Conservation (phyloP, 2,888 invertebrate species). For the Ochropleura plecta region DNA sequence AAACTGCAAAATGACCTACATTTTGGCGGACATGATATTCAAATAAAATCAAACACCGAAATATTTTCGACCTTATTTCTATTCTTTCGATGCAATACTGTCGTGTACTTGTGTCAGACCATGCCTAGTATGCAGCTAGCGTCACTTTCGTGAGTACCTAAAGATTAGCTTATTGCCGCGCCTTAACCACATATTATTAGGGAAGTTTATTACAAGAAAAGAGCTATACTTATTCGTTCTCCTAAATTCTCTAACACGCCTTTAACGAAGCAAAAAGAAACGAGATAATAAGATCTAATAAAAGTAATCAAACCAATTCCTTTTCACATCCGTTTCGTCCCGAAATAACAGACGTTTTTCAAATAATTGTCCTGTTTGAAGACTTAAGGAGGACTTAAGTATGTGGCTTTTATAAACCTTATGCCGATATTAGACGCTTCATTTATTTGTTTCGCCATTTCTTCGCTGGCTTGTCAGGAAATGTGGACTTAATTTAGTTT, state of each 20-base stretch:
- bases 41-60: no score
- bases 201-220: not conserved
- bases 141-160: no score
- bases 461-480: not conserved
- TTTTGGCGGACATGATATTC: no score
- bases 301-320: constrained; percentile 37
- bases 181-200: no score
- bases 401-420: constrained; percentile 6
- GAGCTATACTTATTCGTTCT: not conserved
- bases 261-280: not conserved
- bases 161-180: no score
- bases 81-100: no score
- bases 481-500: not conserved
- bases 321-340: constrained; percentile 12
- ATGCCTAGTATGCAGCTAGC: no score
- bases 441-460: not conserved
- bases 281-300: constrained; percentile 34
- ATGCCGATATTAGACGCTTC: not conserved
- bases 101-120: no score
- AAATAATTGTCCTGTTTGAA: constrained; percentile 41
- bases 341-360: constrained; percentile 26
- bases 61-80: no score
- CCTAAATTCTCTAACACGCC: not conserved
- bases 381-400: constrained; percentile 19
- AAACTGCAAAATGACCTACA: no score